A percentile compares a stretch with the other conserved stretches of the same genome.
Conservation (phyloP, 1,140 invertebrate species). For the Eulimnadia texana region DNA sequence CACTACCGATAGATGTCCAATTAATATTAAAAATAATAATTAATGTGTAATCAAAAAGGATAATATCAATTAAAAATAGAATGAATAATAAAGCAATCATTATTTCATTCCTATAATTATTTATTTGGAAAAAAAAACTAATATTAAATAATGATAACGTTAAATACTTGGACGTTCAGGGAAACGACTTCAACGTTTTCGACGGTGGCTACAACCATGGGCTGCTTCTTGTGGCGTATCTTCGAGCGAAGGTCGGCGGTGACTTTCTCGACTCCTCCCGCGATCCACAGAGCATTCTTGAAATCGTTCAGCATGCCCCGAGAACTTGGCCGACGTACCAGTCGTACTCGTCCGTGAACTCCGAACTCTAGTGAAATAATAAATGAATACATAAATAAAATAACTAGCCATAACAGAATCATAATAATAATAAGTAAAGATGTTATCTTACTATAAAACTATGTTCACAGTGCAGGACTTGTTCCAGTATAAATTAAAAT, state of each 20-base stretch:
- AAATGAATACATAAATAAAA: too few species aligned
- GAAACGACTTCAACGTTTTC: slow-evolving; percentile 43
- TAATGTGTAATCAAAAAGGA: too few species aligned
- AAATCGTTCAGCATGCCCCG: slow-evolving; percentile 50
- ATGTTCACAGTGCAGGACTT: slow-evolving; percentile 17
- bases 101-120: too few species aligned
- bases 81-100: too few species aligned
- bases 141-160: too few species aligned
- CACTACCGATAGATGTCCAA: too few species aligned
- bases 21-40: too few species aligned
- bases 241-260: not conserved
- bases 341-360: slow-evolving; percentile 28
- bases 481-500: too few species aligned
- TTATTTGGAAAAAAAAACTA: too few species aligned
- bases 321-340: slow-evolving; percentile 64
- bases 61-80: too few species aligned
- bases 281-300: slow-evolving; percentile 62
- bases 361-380: not conserved
- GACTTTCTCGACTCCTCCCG: slow-evolving; percentile 23
- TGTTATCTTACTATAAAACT: slow-evolving; percentile 4
- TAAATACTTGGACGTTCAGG: slow-evolving; percentile 64
- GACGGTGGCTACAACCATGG: slow-evolving; percentile 34
- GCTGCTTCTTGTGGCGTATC: not conserved
- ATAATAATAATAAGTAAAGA: not conserved
- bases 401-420: slow-evolving; percentile 37